Percentiles rank a stretch among this genome's conserved stretches.
Evolutionary conservation across 2,113 vertebrate species (phyloP).

Genomic region (Montifringilla adamsi): DNA sequence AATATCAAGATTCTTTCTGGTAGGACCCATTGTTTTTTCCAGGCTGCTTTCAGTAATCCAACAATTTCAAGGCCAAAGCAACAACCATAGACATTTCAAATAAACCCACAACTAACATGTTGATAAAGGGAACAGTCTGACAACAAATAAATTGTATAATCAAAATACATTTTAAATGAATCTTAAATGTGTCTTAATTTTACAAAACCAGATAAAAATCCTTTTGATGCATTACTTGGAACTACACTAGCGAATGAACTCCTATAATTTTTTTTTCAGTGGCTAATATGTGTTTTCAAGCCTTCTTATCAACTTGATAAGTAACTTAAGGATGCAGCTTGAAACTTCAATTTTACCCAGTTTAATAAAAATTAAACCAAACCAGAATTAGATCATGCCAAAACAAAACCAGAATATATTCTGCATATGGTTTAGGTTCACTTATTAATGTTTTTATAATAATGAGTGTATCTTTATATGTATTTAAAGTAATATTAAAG

Average conservation of each 20-base stretch:
- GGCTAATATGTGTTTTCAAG: not conserved
- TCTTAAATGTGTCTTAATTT: not conserved
- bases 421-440: not conserved
- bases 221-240: not conserved
- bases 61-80: not conserved
- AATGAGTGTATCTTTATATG: not conserved
- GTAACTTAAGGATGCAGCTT: not conserved
- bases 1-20: not conserved
- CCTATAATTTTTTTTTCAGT: not conserved
- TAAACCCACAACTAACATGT: not conserved
- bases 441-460: not conserved
- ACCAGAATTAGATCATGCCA: not conserved
- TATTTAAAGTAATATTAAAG: not conserved
- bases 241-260: not conserved
- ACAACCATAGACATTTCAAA: not conserved
- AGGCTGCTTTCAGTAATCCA: not conserved
- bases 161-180: not conserved
- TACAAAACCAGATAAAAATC: not conserved
- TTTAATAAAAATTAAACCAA: not conserved
- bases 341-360: not conserved
- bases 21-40: not conserved
- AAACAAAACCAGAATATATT: not conserved
- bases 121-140: not conserved
- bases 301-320: not conserved
- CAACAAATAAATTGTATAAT: not conserved